A percentile compares a stretch with the other conserved stretches of the same genome.
Evolutionary conservation across 2,113 vertebrate genomes (phyloP).

Genomic region (Calcarius ornatus): DNA sequence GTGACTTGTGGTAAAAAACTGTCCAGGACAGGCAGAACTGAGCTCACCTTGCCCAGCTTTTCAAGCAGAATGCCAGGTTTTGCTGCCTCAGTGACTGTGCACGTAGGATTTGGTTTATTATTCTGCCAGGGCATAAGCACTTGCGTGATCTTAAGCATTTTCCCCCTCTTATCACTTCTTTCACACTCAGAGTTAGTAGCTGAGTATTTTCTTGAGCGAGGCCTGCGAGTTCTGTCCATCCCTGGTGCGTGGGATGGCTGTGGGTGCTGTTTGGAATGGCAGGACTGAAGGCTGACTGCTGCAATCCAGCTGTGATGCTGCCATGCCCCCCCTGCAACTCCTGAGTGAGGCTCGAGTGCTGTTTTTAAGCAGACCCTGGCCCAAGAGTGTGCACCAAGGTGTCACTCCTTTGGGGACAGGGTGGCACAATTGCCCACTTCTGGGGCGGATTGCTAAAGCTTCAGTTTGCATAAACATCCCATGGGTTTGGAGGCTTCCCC

Average conservation of each 20-base stretch:
- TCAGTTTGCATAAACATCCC: slow-evolving; percentile 16
- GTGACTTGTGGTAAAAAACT: background rate
- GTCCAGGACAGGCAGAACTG: background rate
- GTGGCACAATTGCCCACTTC: background rate
- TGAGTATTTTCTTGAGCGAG: background rate
- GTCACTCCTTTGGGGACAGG: background rate
- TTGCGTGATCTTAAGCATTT: background rate
- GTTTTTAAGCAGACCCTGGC: background rate
- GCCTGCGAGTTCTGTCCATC: background rate
- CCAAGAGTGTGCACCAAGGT: background rate
- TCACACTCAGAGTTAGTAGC: background rate
- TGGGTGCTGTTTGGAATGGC: background rate
- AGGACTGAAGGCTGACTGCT: fast-evolving
- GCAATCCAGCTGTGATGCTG: background rate
- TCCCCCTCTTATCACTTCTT: background rate
- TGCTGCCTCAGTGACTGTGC: background rate
- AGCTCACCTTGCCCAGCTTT: background rate
- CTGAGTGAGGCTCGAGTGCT: background rate
- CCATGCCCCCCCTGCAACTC: background rate
- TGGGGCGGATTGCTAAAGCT: background rate
- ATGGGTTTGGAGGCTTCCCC: background rate
- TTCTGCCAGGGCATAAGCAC: background rate
- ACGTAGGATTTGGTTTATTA: background rate
- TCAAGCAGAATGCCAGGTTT: background rate
- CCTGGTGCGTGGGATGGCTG: background rate